Evolutionary conservation across 2,113 vertebrate species (phyloP), one percentile per base, ranked within the genome.

Genomic region (Megalops atlanticus): DNA sequence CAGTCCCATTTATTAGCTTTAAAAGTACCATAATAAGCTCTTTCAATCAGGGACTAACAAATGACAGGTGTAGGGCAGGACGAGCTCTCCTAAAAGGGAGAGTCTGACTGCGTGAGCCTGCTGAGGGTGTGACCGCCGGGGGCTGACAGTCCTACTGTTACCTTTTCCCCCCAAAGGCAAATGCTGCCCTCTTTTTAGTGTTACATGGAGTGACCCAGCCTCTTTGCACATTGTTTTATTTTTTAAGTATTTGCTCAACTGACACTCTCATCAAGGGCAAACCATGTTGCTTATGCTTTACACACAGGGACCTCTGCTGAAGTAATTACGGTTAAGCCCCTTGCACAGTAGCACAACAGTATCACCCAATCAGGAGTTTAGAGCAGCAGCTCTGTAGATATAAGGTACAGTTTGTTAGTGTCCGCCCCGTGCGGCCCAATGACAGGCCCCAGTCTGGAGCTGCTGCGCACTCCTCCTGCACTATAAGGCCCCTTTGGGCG

Each of bases 1-100:
- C 58, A 64, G 4, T n/a, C 24, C 58, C 58, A 10, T 27, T 54
- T 54, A 54, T 54, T 54, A 8, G 18, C 24, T 64, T 64, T 64
- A 64, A 64, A 64, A 64, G 31, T 64, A 31, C 58, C 58, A 64
- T 64, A 64, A 64, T 64, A 64, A 64, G 58, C 58, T 64, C n/a
- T 64, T 64, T 64, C 31, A 64, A 64, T 64, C 58, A 64, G 58
- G 58, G 6, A 24, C 58, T 11, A 64, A 31, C 24, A 64, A 10
- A 24, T 64, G 58, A 1, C 58, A 64, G 58, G n/a, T 24, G 1
- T 31, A 10, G n/a, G 58, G 58, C 24, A 31, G 58, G 58, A 27
- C 5, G n/a, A 11, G n/a, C 11, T 27, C 21, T 45, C 43, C 43
- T 31, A n/a, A n/a, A 31, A 11, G 24, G 31, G 31, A 64, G 10